Conservation (phyloP, 2,797 vertebrate species). For the Squalus acanthias region DNA sequence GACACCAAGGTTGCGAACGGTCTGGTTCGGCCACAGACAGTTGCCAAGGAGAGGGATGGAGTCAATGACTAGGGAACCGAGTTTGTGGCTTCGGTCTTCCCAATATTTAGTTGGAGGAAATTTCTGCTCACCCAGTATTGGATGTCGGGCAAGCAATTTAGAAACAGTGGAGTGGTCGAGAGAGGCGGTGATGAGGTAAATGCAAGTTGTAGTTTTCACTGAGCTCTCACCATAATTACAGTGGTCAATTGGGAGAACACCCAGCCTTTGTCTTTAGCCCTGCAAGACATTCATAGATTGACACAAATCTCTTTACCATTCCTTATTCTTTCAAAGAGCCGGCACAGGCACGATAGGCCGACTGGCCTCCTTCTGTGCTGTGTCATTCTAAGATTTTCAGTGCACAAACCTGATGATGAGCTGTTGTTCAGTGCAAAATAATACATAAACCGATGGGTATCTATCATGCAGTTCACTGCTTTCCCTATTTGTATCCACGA, state of each 20-base stretch:
- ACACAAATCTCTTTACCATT: neutral
- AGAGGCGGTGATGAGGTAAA: neutral
- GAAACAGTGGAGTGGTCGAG: neutral
- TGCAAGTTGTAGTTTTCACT: neutral
- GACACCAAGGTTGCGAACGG: neutral
- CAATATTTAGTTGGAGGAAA: neutral
- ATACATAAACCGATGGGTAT: neutral
- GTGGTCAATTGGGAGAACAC: too few species aligned
- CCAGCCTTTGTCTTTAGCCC: neutral
- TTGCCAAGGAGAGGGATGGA: neutral
- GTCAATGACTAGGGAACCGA: neutral
- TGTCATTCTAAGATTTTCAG: neutral
- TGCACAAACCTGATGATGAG: neutral
- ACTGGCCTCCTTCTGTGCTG: neutral
- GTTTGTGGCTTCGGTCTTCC: neutral
- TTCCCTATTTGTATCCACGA: constrained; percentile 7
- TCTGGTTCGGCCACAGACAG: neutral
- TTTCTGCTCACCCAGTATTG: neutral
- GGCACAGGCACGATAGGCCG: too few species aligned
- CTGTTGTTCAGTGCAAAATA: neutral
- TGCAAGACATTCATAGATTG: neutral
- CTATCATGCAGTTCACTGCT: neutral
- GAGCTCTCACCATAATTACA: neutral
- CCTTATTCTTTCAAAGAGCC: neutral
- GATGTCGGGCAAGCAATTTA: neutral